Conservation (phyloP, 2,888 invertebrate species). For the Pachydiplax longipennis region DNA sequence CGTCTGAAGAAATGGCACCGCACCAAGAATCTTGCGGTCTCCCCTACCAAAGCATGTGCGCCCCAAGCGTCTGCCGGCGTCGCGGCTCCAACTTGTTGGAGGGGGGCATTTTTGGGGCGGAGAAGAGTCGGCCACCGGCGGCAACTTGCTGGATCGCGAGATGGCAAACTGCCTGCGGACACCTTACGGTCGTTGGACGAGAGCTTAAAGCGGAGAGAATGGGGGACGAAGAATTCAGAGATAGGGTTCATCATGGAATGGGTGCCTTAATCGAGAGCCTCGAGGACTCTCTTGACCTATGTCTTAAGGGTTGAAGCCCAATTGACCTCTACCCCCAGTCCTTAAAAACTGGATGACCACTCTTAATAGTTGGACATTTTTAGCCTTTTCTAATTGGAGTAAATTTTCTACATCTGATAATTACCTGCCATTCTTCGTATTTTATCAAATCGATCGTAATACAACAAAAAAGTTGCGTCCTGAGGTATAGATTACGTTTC, state of each 20-base stretch:
- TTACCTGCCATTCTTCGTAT: too few relatives aligned
- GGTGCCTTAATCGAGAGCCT: too few relatives aligned
- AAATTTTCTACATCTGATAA: too few relatives aligned
- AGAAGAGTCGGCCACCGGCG: constrained; percentile 14
- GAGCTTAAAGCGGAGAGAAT: not conserved
- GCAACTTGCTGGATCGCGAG: constrained; percentile 47
- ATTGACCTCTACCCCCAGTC: too few relatives aligned
- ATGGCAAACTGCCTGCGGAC: constrained; percentile 33
- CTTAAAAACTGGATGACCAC: too few relatives aligned
- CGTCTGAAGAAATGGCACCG: constrained; percentile 14
- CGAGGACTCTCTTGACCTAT: too few relatives aligned
- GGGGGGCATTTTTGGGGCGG: not conserved
- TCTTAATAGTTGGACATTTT: too few relatives aligned
- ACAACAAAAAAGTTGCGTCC: too few relatives aligned
- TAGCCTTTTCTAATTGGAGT: too few relatives aligned
- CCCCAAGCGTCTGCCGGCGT: constrained; percentile 18
- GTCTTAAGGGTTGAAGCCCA: too few relatives aligned
- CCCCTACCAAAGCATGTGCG: not conserved
- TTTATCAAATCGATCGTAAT: too few relatives aligned
- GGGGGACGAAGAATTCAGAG: not conserved
- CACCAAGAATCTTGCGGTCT: not conserved
- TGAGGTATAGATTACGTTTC: too few relatives aligned
- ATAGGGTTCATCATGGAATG: not conserved
- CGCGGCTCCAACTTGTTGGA: not conserved
- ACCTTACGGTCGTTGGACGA: not conserved